These are phyloP conservation scores for Aplidium turbinatum DNA, from an alignment of 23 tunicate species.

Conservation along the genomic window DNA sequence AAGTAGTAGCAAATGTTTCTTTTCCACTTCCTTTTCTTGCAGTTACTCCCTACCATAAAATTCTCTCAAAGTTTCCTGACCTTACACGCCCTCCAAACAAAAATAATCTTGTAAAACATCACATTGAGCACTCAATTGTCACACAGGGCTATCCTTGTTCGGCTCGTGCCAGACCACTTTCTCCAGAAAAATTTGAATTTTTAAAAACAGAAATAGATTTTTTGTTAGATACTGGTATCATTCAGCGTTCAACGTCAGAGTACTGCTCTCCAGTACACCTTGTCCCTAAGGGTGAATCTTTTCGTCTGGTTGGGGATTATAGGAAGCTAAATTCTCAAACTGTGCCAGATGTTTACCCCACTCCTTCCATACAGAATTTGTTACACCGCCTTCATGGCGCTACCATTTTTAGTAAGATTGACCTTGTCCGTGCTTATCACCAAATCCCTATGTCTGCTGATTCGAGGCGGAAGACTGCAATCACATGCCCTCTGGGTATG, in stretches of 20 bases:
- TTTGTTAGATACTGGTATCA: slow-evolving; percentile 11
- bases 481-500: slow-evolving; percentile 21
- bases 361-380: slow-evolving; percentile 29
- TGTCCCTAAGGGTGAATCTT: slow-evolving; percentile 27
- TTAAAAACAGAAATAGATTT: slow-evolving; percentile 5
- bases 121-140: slow-evolving; percentile 23
- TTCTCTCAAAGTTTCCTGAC: slow-evolving; percentile 1
- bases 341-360: slow-evolving; percentile 29
- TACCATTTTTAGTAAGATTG: slow-evolving; percentile 31
- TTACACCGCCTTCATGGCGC: slow-evolving; percentile 25
- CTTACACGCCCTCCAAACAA: background rate
- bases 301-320: slow-evolving; percentile 38
- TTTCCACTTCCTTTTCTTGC: background rate
- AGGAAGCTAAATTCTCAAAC: slow-evolving; percentile 22
- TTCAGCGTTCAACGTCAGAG: background rate
- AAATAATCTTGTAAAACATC: background rate
- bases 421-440: slow-evolving; percentile 34
- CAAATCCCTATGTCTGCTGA: slow-evolving; percentile 35
- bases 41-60: background rate
- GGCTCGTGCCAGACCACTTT: slow-evolving; percentile 19
- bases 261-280: slow-evolving; percentile 26
- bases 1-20: background rate
- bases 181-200: slow-evolving; percentile 28
- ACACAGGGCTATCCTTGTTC: slow-evolving; percentile 19
- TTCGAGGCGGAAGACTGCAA: slow-evolving; percentile 15